These are phyloP conservation scores for Xiphophorus birchmanni DNA, from an alignment of 2,797 vertebrate species.

Conservation along the genomic window DNA sequence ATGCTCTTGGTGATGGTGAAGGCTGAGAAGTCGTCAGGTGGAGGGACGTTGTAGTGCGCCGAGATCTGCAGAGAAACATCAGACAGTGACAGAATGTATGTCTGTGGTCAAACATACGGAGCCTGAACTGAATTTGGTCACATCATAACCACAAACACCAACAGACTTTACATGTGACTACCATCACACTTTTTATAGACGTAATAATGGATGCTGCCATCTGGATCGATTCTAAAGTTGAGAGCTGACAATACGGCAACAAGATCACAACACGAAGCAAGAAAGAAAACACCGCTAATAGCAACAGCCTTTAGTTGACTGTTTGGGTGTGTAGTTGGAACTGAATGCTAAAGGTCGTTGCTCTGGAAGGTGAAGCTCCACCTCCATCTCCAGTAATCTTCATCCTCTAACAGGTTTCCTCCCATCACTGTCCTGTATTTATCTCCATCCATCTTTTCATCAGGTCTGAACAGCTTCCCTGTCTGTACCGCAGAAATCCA, in stretches of 20 bases:
- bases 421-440: too few relatives aligned
- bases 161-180: neutral
- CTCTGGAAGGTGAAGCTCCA: neutral
- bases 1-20: slow-evolving; percentile 64
- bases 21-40: slow-evolving; percentile 70
- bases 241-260: too few relatives aligned
- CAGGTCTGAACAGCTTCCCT: too few relatives aligned
- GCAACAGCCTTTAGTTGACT: neutral
- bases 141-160: neutral
- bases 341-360: neutral
- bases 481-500: neutral
- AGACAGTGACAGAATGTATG: neutral
- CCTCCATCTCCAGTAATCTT: too few relatives aligned
- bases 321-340: neutral
- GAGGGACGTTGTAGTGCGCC: slow-evolving; percentile 78
- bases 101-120: too few relatives aligned
- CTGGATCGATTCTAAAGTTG: too few relatives aligned
- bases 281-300: too few relatives aligned
- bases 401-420: too few relatives aligned
- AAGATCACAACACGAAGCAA: too few relatives aligned
- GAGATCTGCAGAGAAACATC: slow-evolving; percentile 69
- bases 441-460: too few relatives aligned
- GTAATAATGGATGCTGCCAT: too few relatives aligned
- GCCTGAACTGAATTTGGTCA: too few relatives aligned
- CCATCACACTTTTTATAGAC: neutral